phyloP scores from a whole-genome alignment of 2,888 invertebrate species.

The Hartigia nigra region DNA sequence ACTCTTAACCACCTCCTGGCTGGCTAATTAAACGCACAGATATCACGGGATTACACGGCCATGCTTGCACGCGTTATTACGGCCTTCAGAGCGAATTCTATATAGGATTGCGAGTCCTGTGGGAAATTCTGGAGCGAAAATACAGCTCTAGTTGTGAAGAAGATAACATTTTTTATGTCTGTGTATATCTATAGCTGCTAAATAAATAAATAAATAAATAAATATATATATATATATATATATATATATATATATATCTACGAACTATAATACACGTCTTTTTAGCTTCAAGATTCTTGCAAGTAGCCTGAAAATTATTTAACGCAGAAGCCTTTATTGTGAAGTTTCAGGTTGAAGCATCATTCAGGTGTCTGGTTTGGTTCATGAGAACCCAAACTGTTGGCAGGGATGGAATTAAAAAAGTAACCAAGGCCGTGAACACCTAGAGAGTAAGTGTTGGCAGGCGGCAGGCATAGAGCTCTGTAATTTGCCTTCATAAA shows the following conservation, averaged over 20 bases:
- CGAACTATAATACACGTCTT: no score
- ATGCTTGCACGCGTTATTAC: background rate
- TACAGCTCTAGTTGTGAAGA: conserved; percentile 40
- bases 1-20: background rate
- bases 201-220: no score
- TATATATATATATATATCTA: no score
- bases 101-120: conserved; percentile 36
- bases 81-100: no score
- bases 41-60: conserved; percentile 12
- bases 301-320: no score
- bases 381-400: no score
- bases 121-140: conserved; percentile 44
- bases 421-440: conserved; percentile 44
- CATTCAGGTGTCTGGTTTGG: no score
- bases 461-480: conserved; percentile 58
- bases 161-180: conserved; percentile 47
- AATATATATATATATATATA: no score
- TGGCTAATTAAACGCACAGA: conserved; percentile 23
- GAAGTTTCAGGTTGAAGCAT: no score
- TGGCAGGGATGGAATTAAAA: conserved; percentile 47
- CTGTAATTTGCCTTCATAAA: conserved; percentile 66
- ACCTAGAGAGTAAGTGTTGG: conserved; percentile 53
- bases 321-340: no score
- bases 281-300: no score
- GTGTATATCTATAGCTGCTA: no score